phyloP scores from a whole-genome alignment of 2,113 vertebrate species.

The Reinhardtius hippoglossoides region DNA sequence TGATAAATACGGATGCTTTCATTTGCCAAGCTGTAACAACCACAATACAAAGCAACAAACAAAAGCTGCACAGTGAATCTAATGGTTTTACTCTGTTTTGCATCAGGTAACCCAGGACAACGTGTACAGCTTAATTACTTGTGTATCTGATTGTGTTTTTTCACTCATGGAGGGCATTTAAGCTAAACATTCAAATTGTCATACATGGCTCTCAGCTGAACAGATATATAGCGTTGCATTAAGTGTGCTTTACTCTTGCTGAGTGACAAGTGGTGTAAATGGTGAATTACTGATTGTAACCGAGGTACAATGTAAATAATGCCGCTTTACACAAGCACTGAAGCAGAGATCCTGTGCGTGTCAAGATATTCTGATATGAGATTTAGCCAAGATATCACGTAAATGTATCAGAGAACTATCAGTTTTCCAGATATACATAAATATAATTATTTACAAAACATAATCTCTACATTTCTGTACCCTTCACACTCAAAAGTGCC shows the following conservation, averaged over 20 bases:
- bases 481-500: conserved; percentile 43
- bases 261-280: conserved; percentile 1
- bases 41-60: conserved; percentile 38
- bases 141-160: not conserved
- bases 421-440: conserved; percentile 65
- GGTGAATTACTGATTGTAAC: not conserved
- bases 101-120: conserved; percentile 9
- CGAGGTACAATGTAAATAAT: not conserved
- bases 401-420: conserved; percentile 14
- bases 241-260: conserved; percentile 45
- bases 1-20: conserved; percentile 43
- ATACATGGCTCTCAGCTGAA: conserved; percentile 56
- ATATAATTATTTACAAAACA: conserved; percentile 78
- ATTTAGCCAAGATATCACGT: conserved; percentile 13
- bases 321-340: not conserved
- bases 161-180: conserved; percentile 36
- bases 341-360: not conserved
- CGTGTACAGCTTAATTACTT: not conserved
- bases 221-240: conserved; percentile 48
- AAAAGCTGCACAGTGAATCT: not conserved
- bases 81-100: not conserved
- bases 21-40: conserved; percentile 8
- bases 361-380: conserved; percentile 26
- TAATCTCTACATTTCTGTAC: conserved; percentile 57
- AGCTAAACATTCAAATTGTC: conserved; percentile 71